Base-by-base conservation (phyloP, 2,797 vertebrate species). In the Catamblyrhynchus diadema region DNA sequence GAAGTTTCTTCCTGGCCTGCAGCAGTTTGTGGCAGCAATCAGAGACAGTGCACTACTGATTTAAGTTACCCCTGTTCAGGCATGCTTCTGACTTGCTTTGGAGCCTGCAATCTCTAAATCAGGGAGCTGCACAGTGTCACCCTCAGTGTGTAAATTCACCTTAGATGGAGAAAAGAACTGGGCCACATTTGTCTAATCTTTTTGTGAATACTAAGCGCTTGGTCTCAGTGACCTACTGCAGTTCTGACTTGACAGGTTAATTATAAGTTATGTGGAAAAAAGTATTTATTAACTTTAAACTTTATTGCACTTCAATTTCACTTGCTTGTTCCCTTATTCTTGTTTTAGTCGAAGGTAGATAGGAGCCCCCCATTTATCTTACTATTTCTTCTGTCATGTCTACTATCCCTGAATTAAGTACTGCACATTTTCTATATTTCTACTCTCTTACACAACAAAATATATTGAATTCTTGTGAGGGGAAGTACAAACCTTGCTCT, bases 381-480 rank as follows among this genome's bases (percentile, higher is more conserved):
- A 48, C 57, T 85, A 4, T 87, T 94, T 83, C 57, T 91, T 71
- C 81, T 88, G 75, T 78, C 84, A 27, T 61, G 79, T 56, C 35
- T 42, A 61, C 79, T 89, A 45, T 64, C 35, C 37, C 35, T 60
- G 47, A 91, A 89, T 74, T 77, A 87, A 73, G 19, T 64, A 30
- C 65, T 83, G 53, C 45, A 53, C 28, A 39, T 83, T 96, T 83
- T 88, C 84, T 90, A 10, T 66, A 78, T 82, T 94, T 94, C n/a
- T 82, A 9, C 53, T 86, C 28, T 61, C 35, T 80, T 81, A 47
- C n/a, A 65, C 79, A 94, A 81, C 67, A 89, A 89, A 88, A 74
- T 74, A 37, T 13, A 74, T 61, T 81, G 75, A 67, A 80, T 91
- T 78, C 41, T 83, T 85, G 53, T 33, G 54, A 54, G 45, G 57